Evolutionary conservation across 1,140 invertebrate genomes (phyloP).

Genomic region (Himalopsyche phryganea): DNA sequence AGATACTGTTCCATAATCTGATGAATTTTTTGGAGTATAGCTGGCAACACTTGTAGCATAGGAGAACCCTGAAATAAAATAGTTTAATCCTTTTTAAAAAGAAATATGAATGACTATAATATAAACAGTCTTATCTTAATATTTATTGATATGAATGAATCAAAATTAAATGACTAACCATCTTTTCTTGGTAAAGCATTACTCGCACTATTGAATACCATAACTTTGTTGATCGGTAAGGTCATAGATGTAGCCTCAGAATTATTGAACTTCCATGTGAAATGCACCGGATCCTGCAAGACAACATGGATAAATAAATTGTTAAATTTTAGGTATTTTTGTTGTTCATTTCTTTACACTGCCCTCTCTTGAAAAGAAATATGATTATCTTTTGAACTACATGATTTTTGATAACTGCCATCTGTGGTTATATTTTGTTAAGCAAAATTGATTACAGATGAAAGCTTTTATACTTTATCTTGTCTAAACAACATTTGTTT

Average conservation of each 20-base stretch:
- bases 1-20: constrained; percentile 74
- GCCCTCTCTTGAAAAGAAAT: too few relatives aligned
- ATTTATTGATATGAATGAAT: neutral
- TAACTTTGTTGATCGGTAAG: constrained; percentile 50
- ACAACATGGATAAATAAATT: neutral
- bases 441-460: too few relatives aligned
- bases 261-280: constrained; percentile 77
- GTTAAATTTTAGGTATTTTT: too few relatives aligned
- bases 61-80: constrained; percentile 18
- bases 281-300: constrained; percentile 57
- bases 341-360: too few relatives aligned
- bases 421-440: too few relatives aligned
- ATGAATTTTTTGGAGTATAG: constrained; percentile 37
- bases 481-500: too few relatives aligned
- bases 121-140: too few relatives aligned
- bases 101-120: too few relatives aligned
- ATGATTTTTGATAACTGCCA: too few relatives aligned
- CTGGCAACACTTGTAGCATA: constrained; percentile 29
- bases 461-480: too few relatives aligned
- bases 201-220: constrained; percentile 51
- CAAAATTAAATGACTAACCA: constrained; percentile 2
- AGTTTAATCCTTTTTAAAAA: neutral
- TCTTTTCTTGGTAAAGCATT: constrained; percentile 45
- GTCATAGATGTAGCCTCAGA: constrained; percentile 64
- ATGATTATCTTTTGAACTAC: too few relatives aligned